Evolutionary conservation across 2,113 vertebrate species (phyloP), one percentile per base, ranked within the genome.

Genomic region (Daboia siamensis): DNA sequence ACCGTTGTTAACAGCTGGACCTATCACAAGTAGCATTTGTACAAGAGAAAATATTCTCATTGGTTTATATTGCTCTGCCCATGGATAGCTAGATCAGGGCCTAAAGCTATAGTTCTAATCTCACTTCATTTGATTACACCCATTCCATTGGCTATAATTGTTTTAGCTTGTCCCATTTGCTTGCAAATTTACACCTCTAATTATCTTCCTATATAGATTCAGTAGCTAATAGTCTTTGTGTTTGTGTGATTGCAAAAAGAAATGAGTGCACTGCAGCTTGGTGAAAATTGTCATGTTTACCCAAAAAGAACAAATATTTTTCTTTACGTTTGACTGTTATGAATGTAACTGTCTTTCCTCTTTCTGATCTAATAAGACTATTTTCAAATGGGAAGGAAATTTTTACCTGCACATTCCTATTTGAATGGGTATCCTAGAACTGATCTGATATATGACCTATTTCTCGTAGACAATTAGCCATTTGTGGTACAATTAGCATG

Each of bases 211-310:
- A 17, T 57, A 93, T 55, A 61, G n/a, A 86, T 90, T 86, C 90
- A 55, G 80, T 33, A 90, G 74, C 61, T 54, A 48, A 64, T 87
- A 7, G 3, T 24, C 23, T 87, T 91, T 90, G n/a, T 15, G 54
- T 84, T 85, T 86, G 44, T 44, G n/a, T 90, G 48, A 90, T 54
- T 64, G 46, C 74, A 52, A 52, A 90, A 84, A n/a, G 21, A 92
- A 89, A 92, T 92, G 69, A n/a, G 55, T 61, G 80, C 54, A 56
- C 15, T 89, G 52, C 46, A 86, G n/a, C 48, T 90, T 90, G 46
- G 20, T 92, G 15, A 52, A 90, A 55, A 56, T 56, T 48, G 11
- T 46, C 59, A 61, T n/a, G 52, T 54, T 90, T 92, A 39, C 46
- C 57, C 51, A 7, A 52, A 51, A 29, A 6, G 15, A 3, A 39